phyloP scores from a whole-genome alignment of 2,113 vertebrate species.

The Sisor rabdophorus region DNA sequence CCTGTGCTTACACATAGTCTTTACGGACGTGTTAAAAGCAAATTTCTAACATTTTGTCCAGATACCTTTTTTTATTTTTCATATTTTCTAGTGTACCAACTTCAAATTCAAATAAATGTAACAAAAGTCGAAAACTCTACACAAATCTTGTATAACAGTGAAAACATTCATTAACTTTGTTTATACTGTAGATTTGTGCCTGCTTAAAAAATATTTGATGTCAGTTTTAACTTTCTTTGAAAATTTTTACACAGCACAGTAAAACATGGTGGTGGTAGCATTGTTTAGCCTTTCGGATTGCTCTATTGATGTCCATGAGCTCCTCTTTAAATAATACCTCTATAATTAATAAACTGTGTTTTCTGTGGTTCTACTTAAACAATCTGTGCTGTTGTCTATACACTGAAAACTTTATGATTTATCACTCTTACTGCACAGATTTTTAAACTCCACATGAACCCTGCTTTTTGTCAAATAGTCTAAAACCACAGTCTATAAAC shows the following conservation, averaged over 20 bases:
- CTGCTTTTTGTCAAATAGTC: slow-evolving; percentile 52
- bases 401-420: slow-evolving; percentile 19
- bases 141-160: background rate
- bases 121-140: background rate
- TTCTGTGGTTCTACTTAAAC: background rate
- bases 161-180: background rate
- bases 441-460: slow-evolving; percentile 57
- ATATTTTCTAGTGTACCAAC: background rate
- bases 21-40: background rate
- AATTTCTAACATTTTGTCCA: background rate
- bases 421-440: slow-evolving; percentile 51
- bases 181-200: too few species aligned
- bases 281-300: background rate
- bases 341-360: background rate
- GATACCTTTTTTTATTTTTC: background rate
- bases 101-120: background rate
- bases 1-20: background rate
- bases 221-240: too few species aligned
- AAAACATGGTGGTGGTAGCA: background rate
- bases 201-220: background rate
- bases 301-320: background rate
- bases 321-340: background rate
- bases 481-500: slow-evolving; percentile 57
- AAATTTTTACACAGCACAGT: background rate
- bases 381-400: background rate